Evolutionary conservation across 1,140 invertebrate species (phyloP), one percentile per base, ranked within the genome.

Genomic region (Pteromalus puparum): DNA sequence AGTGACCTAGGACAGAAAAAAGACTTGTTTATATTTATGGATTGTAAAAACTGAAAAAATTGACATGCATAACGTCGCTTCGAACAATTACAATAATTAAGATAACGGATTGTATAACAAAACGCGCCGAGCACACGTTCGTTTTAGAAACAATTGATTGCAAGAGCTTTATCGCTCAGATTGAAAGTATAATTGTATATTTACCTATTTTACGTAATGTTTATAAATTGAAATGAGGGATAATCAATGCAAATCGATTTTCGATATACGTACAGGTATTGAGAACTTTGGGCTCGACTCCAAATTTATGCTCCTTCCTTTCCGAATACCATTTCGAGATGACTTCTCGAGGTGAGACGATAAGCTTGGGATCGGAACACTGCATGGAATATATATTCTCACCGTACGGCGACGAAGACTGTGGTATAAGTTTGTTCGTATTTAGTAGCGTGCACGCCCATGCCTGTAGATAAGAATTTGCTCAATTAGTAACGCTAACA

Each of bases 401-500:
- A 82, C 95, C 94, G 90, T 95, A 94, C 88, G 95, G 89, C 91
- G 93, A 92, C 91, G 95, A 91, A 92, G 95, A 90, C 89, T 95
- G 94, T 87, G 96, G 95, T 77, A 94, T 92, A 88, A 98, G 94
- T 83, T 93, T 94, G 85, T 96, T 95, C 82, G 94, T 95, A 87
- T 94, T 94, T 1, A 97, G 95, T 74, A 98, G 93, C 65, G 95
- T 95, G 46, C 96, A 94, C 0, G 97, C 97, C 97, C 97, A 98
- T 91, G 89, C 86, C 94, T 93, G 85, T 34, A 73, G 82, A 87
- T 46, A 80, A 68, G 24, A 70, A 70, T 70, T 70, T 9, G 67
- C 18, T 61, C 48, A 53, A 18, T 53, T 53, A 18, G 15, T 53
- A 18, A 53, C 48, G 15, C 18, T 53, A 5, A 48, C 18, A 53